Evolutionary conservation across 2,797 vertebrate genomes (phyloP).

Genomic region (Ficedula albicollis): DNA sequence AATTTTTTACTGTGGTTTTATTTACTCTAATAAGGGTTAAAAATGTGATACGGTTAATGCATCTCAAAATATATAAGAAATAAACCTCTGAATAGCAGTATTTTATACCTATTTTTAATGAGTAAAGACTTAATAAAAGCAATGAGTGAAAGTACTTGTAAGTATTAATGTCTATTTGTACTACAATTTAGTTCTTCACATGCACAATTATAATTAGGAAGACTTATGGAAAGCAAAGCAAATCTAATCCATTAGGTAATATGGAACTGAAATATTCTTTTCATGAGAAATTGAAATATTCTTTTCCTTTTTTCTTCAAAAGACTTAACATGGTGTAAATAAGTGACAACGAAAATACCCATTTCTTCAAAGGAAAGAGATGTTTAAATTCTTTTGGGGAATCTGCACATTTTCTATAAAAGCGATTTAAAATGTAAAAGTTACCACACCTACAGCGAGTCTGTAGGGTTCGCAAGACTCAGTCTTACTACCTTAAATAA

Average conservation of each 20-base stretch:
- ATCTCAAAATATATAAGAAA: neutral
- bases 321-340: neutral
- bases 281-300: neutral
- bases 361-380: neutral
- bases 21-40: neutral
- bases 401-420: neutral
- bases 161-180: conserved; percentile 53
- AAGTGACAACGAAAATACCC: neutral
- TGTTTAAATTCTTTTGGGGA: neutral
- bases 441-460: neutral
- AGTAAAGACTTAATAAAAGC: conserved; percentile 52
- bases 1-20: conserved; percentile 32
- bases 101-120: conserved; percentile 33
- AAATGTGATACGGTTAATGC: neutral
- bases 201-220: conserved; percentile 51
- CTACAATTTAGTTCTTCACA: conserved; percentile 45
- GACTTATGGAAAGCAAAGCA: neutral
- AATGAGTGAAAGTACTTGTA: conserved; percentile 57
- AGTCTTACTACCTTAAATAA: neutral
- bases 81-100: conserved; percentile 1
- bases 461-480: neutral
- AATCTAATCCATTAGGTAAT: neutral
- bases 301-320: neutral
- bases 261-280: neutral
- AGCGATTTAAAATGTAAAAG: neutral